Evolutionary conservation across 2,888 invertebrate species (phyloP), one percentile per base, ranked within the genome.

Genomic region (Zaprionus bogoriensis): DNA sequence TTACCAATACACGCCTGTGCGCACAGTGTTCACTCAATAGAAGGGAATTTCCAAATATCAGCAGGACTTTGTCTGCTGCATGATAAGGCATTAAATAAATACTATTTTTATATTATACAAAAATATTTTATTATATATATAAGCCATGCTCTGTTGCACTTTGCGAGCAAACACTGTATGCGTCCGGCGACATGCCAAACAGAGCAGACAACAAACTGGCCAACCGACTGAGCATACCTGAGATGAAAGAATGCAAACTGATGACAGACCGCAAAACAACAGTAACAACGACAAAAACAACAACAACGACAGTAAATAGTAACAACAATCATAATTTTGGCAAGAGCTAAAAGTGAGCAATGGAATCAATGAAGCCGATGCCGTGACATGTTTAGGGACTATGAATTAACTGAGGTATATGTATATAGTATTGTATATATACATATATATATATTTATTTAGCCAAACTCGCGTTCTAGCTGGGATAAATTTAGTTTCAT

Each of bases 191-290:
- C 41, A 58, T 51, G 27, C 19, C 59, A 50, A 39, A 42, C 41
- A 23, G 32, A 36, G 48, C 32, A 44, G 32, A 9, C 47, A 36
- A 48, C 45, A 45, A 46, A n/a, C n/a, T n/a, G n/a, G 32, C 41
- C 17, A 42, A 28, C 32, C 32, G 17, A 36, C 17, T 36, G 32
- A 36, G n/a, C n/a, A 17, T 17, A 36, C 32, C 7, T 14, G 6
- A 9, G 32, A 36, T 36, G 32, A 51, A 47, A 42, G 32, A 58
- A 51, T 59, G 47, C 27, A 44, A 61, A 28, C 42, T 48, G 60
- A 36, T 27, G 54, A 61, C 48, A 42, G 42, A 50, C 57, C 47
- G 22, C 53, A 53, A 42, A 30, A 50, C 57, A 41, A 17, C 53
- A 53, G 23, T 25, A 27, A 12, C 39, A 23, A 20, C 50, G 46